These are phyloP conservation scores for Microplitis deprimator DNA, from an alignment of 2,888 invertebrate genomes.

Conservation along the genomic window DNA sequence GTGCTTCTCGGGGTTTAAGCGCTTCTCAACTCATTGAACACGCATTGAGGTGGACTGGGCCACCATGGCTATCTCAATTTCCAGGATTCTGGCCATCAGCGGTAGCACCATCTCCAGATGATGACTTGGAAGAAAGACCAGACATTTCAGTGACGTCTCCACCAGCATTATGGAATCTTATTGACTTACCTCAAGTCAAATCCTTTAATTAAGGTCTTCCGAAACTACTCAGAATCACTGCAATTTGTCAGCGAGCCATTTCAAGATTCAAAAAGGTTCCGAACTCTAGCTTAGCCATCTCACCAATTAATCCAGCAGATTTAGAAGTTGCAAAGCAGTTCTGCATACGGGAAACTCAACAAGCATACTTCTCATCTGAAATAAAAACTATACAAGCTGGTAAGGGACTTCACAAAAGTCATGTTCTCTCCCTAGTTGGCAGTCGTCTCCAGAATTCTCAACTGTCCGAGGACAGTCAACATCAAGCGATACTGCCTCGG, in stretches of 20 bases:
- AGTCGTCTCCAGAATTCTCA: no score
- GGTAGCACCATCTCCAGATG: neutral
- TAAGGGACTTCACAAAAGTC: neutral
- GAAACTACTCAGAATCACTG: neutral
- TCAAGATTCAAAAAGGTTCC: constrained; percentile 5
- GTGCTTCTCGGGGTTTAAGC: constrained; percentile 16
- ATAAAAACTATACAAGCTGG: neutral
- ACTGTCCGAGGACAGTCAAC: no score
- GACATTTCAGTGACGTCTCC: neutral
- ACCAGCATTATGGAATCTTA: neutral
- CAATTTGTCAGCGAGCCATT: constrained; percentile 1
- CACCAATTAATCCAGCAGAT: constrained; percentile 26
- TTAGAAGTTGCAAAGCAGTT: constrained; percentile 28
- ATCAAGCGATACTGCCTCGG: no score
- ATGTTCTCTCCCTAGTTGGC: constrained; percentile 29
- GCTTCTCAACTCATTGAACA: neutral
- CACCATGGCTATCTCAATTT: neutral
- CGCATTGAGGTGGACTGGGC: constrained; percentile 30
- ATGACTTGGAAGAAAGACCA: neutral
- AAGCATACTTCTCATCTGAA: constrained; percentile 24
- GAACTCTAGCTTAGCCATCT: neutral
- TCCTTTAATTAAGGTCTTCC: neutral
- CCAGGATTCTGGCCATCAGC: neutral
- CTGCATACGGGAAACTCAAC: constrained; percentile 33
- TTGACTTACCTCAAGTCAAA: neutral